These are phyloP conservation scores for Habrosyne pyritoides DNA, from an alignment of 2,888 invertebrate genomes.

Conservation along the genomic window DNA sequence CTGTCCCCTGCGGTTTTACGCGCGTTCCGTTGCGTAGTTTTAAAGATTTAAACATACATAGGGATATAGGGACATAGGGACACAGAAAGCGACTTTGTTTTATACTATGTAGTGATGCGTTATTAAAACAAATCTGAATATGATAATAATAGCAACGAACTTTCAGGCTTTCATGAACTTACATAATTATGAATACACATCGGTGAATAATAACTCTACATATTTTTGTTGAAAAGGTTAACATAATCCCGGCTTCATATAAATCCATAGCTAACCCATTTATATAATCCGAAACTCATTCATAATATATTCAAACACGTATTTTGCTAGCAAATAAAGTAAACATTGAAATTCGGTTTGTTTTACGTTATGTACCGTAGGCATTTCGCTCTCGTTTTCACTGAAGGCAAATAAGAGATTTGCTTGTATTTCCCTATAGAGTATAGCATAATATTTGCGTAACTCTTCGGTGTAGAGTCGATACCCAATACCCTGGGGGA, in stretches of 20 bases:
- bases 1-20: too few species aligned
- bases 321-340: background rate
- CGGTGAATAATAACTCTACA: too few species aligned
- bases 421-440: slow-evolving; percentile 33
- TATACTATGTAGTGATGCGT: too few species aligned
- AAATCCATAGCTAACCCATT: background rate
- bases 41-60: too few species aligned
- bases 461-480: slow-evolving; percentile 26
- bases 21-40: too few species aligned
- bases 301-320: background rate
- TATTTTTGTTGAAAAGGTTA: background rate
- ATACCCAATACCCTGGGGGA: slow-evolving; percentile 27
- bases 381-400: slow-evolving; percentile 2
- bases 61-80: too few species aligned
- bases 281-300: background rate
- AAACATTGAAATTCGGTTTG: background rate
- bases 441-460: slow-evolving; percentile 32
- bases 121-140: background rate
- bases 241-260: background rate
- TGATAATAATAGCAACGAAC: background rate
- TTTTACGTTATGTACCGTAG: background rate
- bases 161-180: background rate
- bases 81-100: too few species aligned
- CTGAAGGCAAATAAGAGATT: slow-evolving; percentile 1
- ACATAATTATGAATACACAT: too few species aligned